Evolutionary conservation across 2,797 vertebrate species (phyloP), one percentile per base, ranked within the genome.

Genomic region (Oryzias dopingdopingensis): DNA sequence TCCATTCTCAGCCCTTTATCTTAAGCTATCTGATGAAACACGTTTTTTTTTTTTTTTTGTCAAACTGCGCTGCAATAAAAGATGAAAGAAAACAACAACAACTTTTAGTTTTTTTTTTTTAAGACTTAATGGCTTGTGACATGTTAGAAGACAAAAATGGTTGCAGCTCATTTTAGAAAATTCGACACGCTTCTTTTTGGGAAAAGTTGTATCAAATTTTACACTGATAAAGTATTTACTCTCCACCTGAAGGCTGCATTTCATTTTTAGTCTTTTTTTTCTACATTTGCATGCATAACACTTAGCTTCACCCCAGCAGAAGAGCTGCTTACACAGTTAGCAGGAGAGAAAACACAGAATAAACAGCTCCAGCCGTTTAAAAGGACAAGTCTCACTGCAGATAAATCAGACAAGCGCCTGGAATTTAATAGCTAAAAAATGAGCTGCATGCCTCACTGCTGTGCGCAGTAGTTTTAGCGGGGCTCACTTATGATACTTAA

Each of bases 181-280:
- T 59, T 80, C 52, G 62, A 66, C 14, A 47, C 52, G 22, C 42
- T 54, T 53, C 44, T 70, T 59, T 32, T 71, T 50, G 44, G 60
- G 74, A 69, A 64, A 57, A 79, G 75, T 66, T 55, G 66, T 75
- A 85, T 89, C 85, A 84, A 82, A 88, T 80, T 80, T 68, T 69
- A 67, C 84, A 88, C 83, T 63, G 68, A 57, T 85, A 78, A 70
- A 59, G 49, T 59, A 65, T 62, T 72, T 73, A 69, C 62, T 67
- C 47, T 57, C 37, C 53, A 79, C 76, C 70, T 71, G 64, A 77
- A 80, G 76, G 65, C 71, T 56, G 67, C 74, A 32, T 32, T 32
- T 32, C 10, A 32, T 10, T 32, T 32, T 2, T 10, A 1, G 0
- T 8, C 70, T 65, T 79, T 72, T 70, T 72, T 26, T 26, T 26